Conservation (phyloP, 2,888 invertebrate genomes). For the Drosophila maculinotata region DNA sequence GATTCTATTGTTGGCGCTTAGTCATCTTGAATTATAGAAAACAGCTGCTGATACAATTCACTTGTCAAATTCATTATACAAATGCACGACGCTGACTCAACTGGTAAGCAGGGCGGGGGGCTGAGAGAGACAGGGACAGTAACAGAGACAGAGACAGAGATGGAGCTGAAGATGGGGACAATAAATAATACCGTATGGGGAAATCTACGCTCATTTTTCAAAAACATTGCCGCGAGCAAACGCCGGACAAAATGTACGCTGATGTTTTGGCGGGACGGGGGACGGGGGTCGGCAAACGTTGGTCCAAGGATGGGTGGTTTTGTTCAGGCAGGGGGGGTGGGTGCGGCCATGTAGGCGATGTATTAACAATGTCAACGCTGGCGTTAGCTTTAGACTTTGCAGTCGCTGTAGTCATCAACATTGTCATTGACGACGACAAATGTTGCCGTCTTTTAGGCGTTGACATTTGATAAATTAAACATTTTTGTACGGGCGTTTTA, state of each 20-base stretch:
- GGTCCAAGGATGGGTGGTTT: no score
- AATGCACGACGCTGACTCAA: conserved; percentile 46
- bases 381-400: conserved; percentile 31
- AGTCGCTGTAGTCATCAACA: conserved; percentile 64
- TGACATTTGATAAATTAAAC: conserved; percentile 81
- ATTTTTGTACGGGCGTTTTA: conserved; percentile 64
- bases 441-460: conserved; percentile 79
- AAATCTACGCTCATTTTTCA: conserved; percentile 76
- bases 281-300: no score
- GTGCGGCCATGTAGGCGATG: conserved; percentile 33
- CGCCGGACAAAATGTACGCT: conserved; percentile 26
- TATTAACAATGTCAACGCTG: conserved; percentile 59
- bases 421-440: conserved; percentile 80
- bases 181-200: conserved; percentile 74
- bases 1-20: conserved; percentile 18
- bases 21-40: conserved; percentile 51
- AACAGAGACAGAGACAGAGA: background rate
- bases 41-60: conserved; percentile 58
- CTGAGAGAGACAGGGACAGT: no score
- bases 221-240: conserved; percentile 68
- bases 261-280: background rate
- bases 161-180: conserved; percentile 44
- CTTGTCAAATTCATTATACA: conserved; percentile 70
- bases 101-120: background rate
- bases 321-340: no score